phyloP scores from a whole-genome alignment of 2,888 invertebrate genomes.

The Siphlonurus alternatus region DNA sequence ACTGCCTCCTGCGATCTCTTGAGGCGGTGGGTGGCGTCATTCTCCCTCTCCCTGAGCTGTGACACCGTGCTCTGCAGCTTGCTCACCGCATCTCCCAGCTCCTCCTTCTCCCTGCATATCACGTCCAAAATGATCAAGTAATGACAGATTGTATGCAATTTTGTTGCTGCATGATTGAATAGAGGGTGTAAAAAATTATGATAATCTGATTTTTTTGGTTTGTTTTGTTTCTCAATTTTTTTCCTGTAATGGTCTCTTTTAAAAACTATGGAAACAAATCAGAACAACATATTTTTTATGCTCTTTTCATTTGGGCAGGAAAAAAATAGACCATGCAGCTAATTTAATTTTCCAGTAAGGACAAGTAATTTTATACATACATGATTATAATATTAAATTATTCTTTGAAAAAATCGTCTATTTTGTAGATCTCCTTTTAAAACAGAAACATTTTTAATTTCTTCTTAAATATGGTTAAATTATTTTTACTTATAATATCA shows the following conservation, averaged over 20 bases:
- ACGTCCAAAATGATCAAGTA: slow-evolving; percentile 4
- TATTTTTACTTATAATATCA: no score
- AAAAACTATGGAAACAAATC: background rate
- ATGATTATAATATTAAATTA: no score
- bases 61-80: slow-evolving; percentile 48
- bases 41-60: slow-evolving; percentile 42
- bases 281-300: background rate
- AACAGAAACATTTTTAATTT: no score
- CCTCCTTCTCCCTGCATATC: slow-evolving; percentile 40
- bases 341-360: no score
- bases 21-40: slow-evolving; percentile 42
- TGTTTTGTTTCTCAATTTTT: background rate
- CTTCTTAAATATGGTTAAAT: no score
- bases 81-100: slow-evolving; percentile 47
- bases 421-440: no score
- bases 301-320: background rate
- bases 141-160: background rate
- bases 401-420: no score
- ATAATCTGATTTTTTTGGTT: background rate
- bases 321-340: no score
- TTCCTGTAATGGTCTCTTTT: background rate
- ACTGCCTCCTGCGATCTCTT: slow-evolving; percentile 52
- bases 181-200: no score
- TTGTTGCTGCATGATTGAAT: background rate
- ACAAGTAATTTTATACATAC: no score